phyloP scores from a whole-genome alignment of 2,113 vertebrate species.

The Pterocles gutturalis region DNA sequence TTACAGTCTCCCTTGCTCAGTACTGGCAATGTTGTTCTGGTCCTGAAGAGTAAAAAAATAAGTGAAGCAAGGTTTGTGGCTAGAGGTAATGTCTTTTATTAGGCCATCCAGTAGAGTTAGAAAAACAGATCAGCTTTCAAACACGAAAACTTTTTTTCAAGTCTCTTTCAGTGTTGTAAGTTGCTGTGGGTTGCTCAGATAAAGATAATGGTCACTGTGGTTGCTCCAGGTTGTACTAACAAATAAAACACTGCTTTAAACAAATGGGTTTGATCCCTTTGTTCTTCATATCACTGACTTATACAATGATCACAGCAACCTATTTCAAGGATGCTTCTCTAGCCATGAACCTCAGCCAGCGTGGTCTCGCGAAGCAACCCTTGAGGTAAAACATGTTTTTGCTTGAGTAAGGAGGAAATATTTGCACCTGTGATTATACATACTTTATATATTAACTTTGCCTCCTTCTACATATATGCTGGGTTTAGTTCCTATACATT shows the following conservation, averaged over 20 bases:
- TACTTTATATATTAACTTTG: background rate
- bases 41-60: background rate
- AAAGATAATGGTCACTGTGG: slow-evolving; percentile 3
- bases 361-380: background rate
- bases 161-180: background rate
- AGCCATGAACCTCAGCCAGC: background rate
- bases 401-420: background rate
- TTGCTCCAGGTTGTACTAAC: background rate
- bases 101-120: background rate
- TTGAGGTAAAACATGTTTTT: background rate
- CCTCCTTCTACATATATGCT: background rate
- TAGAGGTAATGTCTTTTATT: background rate
- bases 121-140: background rate
- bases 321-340: background rate
- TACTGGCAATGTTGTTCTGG: background rate
- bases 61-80: background rate
- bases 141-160: background rate
- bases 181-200: slow-evolving; percentile 29
- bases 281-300: background rate
- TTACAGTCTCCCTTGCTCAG: background rate
- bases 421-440: background rate
- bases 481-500: background rate
- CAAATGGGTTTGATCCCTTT: background rate
- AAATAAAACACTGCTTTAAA: background rate
- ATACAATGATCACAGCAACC: background rate